Evolutionary conservation across 2,113 vertebrate genomes (phyloP).

Genomic region (Dipodomys merriami): DNA sequence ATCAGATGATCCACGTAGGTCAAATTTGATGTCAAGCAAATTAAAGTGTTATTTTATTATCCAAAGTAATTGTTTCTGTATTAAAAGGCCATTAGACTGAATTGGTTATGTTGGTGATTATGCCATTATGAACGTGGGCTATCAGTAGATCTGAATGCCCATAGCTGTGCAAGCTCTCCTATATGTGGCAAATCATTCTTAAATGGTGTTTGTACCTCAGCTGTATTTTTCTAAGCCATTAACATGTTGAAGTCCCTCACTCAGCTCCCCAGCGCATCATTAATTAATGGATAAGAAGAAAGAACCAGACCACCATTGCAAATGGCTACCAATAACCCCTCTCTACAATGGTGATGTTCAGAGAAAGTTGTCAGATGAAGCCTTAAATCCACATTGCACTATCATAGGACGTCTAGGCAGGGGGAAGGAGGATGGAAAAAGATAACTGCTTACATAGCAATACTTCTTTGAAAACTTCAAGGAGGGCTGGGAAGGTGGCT

Average conservation of each 20-base stretch:
- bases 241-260: slow-evolving; percentile 50
- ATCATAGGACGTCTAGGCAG: background rate
- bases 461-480: slow-evolving; percentile 41
- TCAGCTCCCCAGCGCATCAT: slow-evolving; percentile 31
- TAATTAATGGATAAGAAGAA: slow-evolving; percentile 69
- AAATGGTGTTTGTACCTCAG: slow-evolving; percentile 63
- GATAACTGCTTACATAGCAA: background rate
- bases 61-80: slow-evolving; percentile 79
- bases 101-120: slow-evolving; percentile 73
- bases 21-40: slow-evolving; percentile 72
- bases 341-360: background rate
- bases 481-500: no score
- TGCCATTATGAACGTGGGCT: slow-evolving; percentile 63
- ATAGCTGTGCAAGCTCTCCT: slow-evolving; percentile 41
- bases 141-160: slow-evolving; percentile 45
- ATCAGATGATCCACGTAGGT: slow-evolving; percentile 71
- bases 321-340: background rate
- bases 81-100: slow-evolving; percentile 78
- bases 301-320: slow-evolving; percentile 34
- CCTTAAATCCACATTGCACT: background rate
- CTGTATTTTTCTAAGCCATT: slow-evolving; percentile 74
- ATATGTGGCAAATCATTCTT: slow-evolving; percentile 76
- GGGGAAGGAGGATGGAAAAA: no score
- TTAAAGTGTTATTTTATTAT: slow-evolving; percentile 81
- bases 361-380: background rate